phyloP scores from a whole-genome alignment of 2,113 vertebrate species.

The Gavia stellata region DNA sequence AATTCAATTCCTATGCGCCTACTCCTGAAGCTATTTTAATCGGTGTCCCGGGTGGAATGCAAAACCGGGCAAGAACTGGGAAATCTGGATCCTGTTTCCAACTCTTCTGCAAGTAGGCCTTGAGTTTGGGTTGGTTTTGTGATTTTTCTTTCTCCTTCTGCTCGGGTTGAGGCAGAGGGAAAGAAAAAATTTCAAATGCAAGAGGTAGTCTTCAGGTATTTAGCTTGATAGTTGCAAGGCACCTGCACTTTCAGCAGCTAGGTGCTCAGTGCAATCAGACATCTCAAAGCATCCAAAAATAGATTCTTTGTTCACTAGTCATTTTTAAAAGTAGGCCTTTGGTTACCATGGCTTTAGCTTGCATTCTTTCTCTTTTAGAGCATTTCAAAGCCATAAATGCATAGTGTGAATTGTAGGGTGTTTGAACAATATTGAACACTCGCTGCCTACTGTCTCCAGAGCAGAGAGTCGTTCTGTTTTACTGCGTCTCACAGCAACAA shows the following conservation, averaged over 20 bases:
- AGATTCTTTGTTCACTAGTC: not conserved
- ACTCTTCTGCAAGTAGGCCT: not conserved
- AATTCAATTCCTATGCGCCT: not conserved
- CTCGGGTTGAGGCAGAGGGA: accelerated
- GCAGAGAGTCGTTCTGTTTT: accelerated
- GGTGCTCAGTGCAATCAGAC: not conserved
- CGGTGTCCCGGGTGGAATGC: not conserved
- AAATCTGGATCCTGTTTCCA: not conserved
- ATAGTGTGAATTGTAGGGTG: not conserved
- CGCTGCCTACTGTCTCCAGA: not conserved
- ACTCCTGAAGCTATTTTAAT: not conserved
- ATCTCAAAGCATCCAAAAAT: not conserved
- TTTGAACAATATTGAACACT: not conserved
- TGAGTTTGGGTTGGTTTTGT: not conserved
- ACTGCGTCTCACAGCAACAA: not conserved
- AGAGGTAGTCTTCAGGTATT: not conserved
- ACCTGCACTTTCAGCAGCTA: not conserved
- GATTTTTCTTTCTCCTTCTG: not conserved
- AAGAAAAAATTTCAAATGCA: not conserved
- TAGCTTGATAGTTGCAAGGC: not conserved
- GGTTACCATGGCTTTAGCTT: slow-evolving; percentile 35
- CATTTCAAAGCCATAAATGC: not conserved
- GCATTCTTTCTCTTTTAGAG: not conserved
- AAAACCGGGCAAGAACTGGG: not conserved
- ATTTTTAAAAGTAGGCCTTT: not conserved